Percentiles rank a stretch among this genome's conserved stretches.
Conservation (phyloP, 2,113 vertebrate genomes). For the Alaudala cheleensis region DNA sequence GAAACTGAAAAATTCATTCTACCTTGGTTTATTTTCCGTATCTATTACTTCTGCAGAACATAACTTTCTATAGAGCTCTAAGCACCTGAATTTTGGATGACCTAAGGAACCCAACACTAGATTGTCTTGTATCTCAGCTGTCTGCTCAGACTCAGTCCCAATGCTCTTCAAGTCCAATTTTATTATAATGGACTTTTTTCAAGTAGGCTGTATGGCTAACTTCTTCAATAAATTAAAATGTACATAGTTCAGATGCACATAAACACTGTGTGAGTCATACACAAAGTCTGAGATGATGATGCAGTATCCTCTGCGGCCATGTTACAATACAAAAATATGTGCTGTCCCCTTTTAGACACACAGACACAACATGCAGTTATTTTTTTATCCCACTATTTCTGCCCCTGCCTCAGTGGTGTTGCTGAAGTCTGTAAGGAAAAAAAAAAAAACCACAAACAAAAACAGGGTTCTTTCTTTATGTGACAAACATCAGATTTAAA, state of each 20-base stretch:
- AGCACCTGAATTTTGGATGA: conserved; percentile 31
- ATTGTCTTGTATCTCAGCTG: conserved; percentile 1
- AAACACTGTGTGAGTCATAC: background rate
- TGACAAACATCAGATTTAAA: background rate
- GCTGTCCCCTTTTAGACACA: background rate
- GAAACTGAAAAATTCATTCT: conserved; percentile 21
- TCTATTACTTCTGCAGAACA: conserved; percentile 4
- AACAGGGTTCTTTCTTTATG: background rate
- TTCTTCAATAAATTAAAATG: conserved; percentile 21
- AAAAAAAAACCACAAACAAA: background rate
- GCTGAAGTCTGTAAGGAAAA: background rate
- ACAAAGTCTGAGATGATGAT: background rate
- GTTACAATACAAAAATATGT: background rate
- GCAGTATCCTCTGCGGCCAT: background rate
- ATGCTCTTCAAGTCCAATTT: background rate
- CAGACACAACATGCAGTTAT: background rate
- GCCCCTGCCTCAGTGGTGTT: background rate
- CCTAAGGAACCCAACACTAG: background rate
- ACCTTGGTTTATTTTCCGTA: conserved; percentile 25
- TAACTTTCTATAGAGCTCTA: background rate
- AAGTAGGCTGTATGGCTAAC: background rate
- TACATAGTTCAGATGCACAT: background rate
- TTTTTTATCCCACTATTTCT: background rate
- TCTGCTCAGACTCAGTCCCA: background rate
- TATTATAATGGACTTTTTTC: background rate